Evolutionary conservation across 2,113 vertebrate species (phyloP).

Genomic region (Benitochromis conjunctus): DNA sequence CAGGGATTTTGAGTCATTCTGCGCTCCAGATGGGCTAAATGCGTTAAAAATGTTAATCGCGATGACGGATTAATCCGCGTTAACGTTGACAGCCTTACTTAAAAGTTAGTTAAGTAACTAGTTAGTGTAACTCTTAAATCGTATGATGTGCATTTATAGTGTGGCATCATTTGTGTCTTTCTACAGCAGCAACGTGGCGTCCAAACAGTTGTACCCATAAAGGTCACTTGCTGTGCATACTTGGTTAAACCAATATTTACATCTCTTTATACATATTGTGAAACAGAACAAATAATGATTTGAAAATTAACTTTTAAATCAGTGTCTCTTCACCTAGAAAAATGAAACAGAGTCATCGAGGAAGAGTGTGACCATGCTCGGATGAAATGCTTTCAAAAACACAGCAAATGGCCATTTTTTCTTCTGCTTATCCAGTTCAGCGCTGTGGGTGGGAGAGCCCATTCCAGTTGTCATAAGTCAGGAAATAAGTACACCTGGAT

Average conservation of each 20-base stretch:
- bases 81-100: too few species aligned
- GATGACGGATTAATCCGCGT: too few species aligned
- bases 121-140: too few species aligned
- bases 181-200: not conserved
- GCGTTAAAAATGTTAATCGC: too few species aligned
- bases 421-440: not conserved
- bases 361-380: fast-evolving
- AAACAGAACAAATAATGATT: not conserved
- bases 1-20: too few species aligned
- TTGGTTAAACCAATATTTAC: not conserved
- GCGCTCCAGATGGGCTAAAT: too few species aligned
- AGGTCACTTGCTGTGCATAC: not conserved
- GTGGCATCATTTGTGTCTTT: not conserved
- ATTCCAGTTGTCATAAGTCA: not conserved
- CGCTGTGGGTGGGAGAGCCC: not conserved
- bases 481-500: not conserved
- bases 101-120: too few species aligned
- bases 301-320: not conserved
- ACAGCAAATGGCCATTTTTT: not conserved
- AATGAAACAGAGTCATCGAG: not conserved
- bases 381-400: not conserved
- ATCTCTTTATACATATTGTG: not conserved
- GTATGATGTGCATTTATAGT: not conserved
- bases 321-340: not conserved
- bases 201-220: fast-evolving